phyloP scores from a whole-genome alignment of 2,888 invertebrate genomes.

The Ectobius pallidus region DNA sequence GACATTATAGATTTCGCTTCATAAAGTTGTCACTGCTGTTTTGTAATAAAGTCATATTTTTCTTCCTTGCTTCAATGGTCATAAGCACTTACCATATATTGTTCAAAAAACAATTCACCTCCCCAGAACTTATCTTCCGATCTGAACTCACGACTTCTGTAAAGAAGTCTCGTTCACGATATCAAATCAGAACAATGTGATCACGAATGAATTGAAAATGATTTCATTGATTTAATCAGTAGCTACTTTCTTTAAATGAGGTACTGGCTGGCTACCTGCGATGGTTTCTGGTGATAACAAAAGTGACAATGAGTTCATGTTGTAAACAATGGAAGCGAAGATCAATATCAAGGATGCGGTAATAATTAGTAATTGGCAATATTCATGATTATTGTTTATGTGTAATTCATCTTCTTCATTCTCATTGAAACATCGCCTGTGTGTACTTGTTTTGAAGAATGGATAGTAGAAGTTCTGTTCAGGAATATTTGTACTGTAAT shows the following conservation, averaged over 20 bases:
- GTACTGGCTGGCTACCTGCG: too few relatives aligned
- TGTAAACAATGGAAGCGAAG: too few relatives aligned
- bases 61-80: constrained; percentile 20
- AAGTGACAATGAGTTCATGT: too few relatives aligned
- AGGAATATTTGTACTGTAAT: too few relatives aligned
- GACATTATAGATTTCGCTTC: neutral
- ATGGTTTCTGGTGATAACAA: too few relatives aligned
- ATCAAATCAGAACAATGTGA: constrained; percentile 4
- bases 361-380: too few relatives aligned
- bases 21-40: constrained; percentile 22
- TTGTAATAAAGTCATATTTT: constrained; percentile 20
- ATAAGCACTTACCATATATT: neutral
- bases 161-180: neutral
- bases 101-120: constrained; percentile 13
- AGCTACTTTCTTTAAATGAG: neutral
- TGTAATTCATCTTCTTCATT: too few relatives aligned
- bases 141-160: constrained; percentile 7
- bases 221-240: constrained; percentile 15
- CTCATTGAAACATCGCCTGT: too few relatives aligned
- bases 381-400: too few relatives aligned
- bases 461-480: too few relatives aligned
- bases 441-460: too few relatives aligned
- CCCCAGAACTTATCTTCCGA: neutral
- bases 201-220: neutral
- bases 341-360: too few relatives aligned